Percentiles rank a stretch among this genome's conserved stretches.
Conservation (phyloP, 1,140 invertebrate species). For the Tachypleus tridentatus region DNA sequence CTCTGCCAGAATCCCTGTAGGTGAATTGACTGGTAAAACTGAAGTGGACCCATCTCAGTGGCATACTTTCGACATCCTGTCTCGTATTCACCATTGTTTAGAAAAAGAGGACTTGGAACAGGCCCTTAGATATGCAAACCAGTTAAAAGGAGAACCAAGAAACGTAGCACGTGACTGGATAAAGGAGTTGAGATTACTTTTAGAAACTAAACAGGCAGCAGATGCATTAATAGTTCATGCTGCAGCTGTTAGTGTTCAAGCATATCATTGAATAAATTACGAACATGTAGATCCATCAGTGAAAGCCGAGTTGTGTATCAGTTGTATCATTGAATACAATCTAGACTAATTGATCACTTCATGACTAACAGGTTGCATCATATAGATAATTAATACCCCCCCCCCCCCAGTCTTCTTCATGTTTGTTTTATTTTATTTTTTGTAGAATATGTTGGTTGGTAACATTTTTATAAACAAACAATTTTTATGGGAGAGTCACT, state of each 20-base stretch:
- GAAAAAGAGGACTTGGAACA: constrained; percentile 70
- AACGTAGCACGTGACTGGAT: constrained; percentile 76
- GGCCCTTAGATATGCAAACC: constrained; percentile 78
- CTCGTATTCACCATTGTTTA: constrained; percentile 69
- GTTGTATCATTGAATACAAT: too few relatives aligned
- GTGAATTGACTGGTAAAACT: constrained; percentile 27
- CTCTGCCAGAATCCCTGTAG: constrained; percentile 32
- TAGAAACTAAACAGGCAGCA: constrained; percentile 81
- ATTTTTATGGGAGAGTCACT: too few relatives aligned
- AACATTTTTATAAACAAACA: too few relatives aligned
- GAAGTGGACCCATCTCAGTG: constrained; percentile 42
- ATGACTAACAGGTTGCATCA: too few relatives aligned
- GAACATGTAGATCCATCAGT: too few relatives aligned
- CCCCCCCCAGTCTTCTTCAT: accelerated
- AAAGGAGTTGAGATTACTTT: constrained; percentile 60
- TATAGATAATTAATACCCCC: too few relatives aligned
- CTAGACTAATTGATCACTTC: too few relatives aligned
- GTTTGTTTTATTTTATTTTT: too few relatives aligned
- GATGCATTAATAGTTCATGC: constrained; percentile 74
- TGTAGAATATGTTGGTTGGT: too few relatives aligned
- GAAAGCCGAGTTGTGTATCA: too few relatives aligned
- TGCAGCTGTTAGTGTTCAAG: constrained; percentile 32
- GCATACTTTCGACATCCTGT: constrained; percentile 75
- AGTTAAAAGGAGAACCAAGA: constrained; percentile 69
- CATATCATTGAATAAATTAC: constrained; percentile 12